phyloP scores from a whole-genome alignment of 2,113 vertebrate genomes.

The Neofelis nebulosa region DNA sequence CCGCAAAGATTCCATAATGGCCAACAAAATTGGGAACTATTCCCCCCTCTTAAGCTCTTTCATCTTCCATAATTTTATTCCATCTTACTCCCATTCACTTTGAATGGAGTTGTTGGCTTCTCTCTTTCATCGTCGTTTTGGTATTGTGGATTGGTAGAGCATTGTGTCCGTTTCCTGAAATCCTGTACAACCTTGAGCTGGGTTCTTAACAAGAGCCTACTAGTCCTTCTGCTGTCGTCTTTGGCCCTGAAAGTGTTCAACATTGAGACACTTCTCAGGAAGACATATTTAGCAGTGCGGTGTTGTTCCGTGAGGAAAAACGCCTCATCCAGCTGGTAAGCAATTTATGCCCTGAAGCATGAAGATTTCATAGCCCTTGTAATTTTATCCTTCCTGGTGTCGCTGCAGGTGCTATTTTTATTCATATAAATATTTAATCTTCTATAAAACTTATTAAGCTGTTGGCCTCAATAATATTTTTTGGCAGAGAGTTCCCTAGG shows the following conservation, averaged over 20 bases:
- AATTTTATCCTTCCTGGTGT: conserved; percentile 79
- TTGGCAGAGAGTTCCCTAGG: conserved; percentile 72
- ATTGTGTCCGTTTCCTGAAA: background rate
- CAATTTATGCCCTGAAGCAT: conserved; percentile 78
- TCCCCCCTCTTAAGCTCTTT: background rate
- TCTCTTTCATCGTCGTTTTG: background rate
- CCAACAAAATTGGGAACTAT: background rate
- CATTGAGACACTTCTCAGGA: background rate
- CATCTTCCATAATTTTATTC: background rate
- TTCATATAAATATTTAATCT: conserved; percentile 82
- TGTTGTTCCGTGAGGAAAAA: conserved; percentile 41
- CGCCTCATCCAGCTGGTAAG: conserved; percentile 62
- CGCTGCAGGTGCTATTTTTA: conserved; percentile 80
- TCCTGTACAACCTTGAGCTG: background rate
- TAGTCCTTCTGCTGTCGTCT: background rate
- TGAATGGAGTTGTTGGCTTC: background rate
- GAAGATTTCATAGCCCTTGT: conserved; percentile 78
- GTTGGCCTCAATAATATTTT: conserved; percentile 76
- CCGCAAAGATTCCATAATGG: background rate
- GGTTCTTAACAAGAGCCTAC: background rate
- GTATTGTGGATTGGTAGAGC: background rate
- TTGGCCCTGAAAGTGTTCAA: conserved; percentile 27
- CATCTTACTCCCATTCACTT: background rate
- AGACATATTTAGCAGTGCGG: conserved; percentile 9
- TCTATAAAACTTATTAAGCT: conserved; percentile 82